phyloP scores from a whole-genome alignment of 2,797 vertebrate genomes.

The Psittacula echo region DNA sequence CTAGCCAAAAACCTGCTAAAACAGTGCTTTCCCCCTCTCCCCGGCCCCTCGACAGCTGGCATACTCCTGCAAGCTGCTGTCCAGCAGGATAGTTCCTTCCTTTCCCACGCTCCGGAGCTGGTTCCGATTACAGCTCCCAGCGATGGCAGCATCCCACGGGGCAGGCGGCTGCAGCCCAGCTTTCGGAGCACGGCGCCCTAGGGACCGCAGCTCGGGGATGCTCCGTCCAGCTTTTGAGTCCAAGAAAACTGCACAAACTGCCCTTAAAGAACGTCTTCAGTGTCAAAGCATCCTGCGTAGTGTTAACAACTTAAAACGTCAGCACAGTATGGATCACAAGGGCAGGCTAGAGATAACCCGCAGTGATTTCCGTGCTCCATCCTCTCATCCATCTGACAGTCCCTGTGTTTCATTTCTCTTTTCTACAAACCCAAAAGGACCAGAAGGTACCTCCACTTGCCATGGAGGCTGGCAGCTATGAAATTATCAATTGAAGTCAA shows the following conservation, averaged over 20 bases:
- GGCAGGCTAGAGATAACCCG: neutral
- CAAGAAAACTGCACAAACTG: fast-evolving
- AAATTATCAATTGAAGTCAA: neutral
- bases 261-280: neutral
- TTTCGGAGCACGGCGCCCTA: fast-evolving
- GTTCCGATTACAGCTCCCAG: neutral
- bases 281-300: neutral
- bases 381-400: neutral
- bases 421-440: neutral
- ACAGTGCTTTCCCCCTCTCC: fast-evolving
- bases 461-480: neutral
- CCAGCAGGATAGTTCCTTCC: constrained; percentile 21
- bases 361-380: neutral
- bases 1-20: neutral
- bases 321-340: fast-evolving
- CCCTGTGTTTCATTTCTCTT: neutral
- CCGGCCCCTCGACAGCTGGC: neutral
- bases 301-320: fast-evolving
- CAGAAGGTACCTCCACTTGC: neutral
- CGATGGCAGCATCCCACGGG: neutral
- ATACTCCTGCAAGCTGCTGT: neutral
- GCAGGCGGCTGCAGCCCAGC: neutral
- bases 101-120: constrained; percentile 40
- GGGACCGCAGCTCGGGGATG: neutral
- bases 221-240: neutral